Percentiles rank a stretch among this genome's conserved stretches.
phyloP scores from a whole-genome alignment of 2,888 invertebrate genomes.

The Drosophila multiciliata region DNA sequence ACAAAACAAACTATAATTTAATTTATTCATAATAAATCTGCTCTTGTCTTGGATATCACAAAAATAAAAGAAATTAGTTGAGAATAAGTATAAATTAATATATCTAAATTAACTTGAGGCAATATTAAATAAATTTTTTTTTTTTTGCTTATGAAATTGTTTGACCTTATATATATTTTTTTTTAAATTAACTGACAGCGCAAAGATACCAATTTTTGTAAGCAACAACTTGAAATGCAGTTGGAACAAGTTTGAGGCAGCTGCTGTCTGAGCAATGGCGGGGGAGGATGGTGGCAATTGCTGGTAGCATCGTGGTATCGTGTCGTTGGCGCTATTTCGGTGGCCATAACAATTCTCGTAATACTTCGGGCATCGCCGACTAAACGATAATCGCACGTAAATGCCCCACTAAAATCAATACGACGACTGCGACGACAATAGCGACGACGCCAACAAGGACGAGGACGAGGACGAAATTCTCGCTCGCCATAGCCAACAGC shows the following conservation, averaged over 20 bases:
- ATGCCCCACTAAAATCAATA: conserved; percentile 85
- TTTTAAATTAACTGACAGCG: conserved; percentile 26
- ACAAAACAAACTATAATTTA: background rate
- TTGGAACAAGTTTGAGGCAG: conserved; percentile 19
- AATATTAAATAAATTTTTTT: too few species aligned
- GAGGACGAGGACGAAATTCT: conserved; percentile 31
- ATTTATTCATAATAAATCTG: background rate
- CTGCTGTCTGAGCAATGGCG: conserved; percentile 11
- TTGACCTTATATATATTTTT: conserved; percentile 34
- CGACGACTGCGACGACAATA: conserved; percentile 66
- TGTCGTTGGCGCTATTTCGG: conserved; percentile 75
- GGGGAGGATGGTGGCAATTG: conserved; percentile 43
- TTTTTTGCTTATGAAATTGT: conserved; percentile 11
- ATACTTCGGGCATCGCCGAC: conserved; percentile 83
- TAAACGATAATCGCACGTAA: conserved; percentile 85
- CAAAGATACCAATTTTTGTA: conserved; percentile 22
- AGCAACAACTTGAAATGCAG: conserved; percentile 48
- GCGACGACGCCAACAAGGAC: too few species aligned
- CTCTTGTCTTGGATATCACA: background rate
- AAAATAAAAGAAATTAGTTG: background rate
- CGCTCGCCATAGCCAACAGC: conserved; percentile 36
- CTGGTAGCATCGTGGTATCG: conserved; percentile 65
- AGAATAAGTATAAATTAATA: background rate
- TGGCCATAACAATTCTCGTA: conserved; percentile 83
- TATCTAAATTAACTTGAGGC: background rate